Evolutionary conservation across 2,113 vertebrate genomes (phyloP).

Genomic region (Ursus arctos): DNA sequence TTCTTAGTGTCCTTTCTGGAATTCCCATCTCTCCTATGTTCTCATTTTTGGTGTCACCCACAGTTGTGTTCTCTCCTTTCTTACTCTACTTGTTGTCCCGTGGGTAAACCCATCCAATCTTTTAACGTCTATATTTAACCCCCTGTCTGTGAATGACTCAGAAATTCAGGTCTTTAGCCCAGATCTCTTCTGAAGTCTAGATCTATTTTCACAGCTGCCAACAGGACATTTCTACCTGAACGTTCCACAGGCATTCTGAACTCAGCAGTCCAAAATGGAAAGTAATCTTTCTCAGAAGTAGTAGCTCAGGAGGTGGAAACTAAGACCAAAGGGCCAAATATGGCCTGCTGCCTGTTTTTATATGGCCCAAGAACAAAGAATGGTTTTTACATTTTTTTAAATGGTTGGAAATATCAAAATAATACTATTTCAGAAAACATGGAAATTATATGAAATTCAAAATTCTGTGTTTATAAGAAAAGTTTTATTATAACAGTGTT

Average conservation of each 20-base stretch:
- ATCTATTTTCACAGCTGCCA: not conserved
- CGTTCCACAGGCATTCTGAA: not conserved
- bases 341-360: not conserved
- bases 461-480: not conserved
- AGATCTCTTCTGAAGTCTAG: not conserved
- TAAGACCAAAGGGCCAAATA: not conserved
- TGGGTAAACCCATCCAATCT: not conserved
- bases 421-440: not conserved
- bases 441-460: conserved; percentile 26
- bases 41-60: not conserved
- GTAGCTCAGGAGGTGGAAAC: not conserved
- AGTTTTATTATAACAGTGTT: not conserved
- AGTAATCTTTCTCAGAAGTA: not conserved
- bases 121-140: not conserved
- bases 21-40: not conserved
- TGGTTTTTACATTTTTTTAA: not conserved
- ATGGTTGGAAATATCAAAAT: conserved; percentile 25
- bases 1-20: not conserved
- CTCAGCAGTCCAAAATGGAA: not conserved
- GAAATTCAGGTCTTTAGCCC: not conserved
- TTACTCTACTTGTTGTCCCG: not conserved
- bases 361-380: not conserved
- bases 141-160: not conserved
- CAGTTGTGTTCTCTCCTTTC: not conserved
- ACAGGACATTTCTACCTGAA: not conserved